Evolutionary conservation across 2,888 invertebrate genomes (phyloP), one percentile per base, ranked within the genome.

Genomic region (Anagyrus pseudococci): DNA sequence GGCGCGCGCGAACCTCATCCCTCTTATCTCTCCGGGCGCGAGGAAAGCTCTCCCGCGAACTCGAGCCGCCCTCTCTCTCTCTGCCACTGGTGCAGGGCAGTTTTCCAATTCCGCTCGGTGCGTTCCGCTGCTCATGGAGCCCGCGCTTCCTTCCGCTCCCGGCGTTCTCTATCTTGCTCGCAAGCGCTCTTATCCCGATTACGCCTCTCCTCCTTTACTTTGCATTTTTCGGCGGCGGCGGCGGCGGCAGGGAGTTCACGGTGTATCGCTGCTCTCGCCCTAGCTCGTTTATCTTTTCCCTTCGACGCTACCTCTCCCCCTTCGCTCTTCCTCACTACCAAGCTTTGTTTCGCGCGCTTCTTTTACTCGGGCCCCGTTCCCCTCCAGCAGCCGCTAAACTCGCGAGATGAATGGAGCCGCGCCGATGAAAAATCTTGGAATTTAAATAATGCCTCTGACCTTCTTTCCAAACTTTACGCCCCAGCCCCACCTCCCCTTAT

Each of bases 211-310:
- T 23, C 57, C 22, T 43, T 47, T 43, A 29, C 56, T 50, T 57
- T 57, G 52, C 58, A 52, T 58, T 48, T 46, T 47, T 37, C 22
- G 13, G 20, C 10, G n/a, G 13, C 4, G 17, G 10, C 7, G 19
- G 13, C 22, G 4, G 6, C 19, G n/a, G 3, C 13, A 8, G 43
- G 7, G 20, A 10, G 19, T 44, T 15, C 19, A 8, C 19, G 17
- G 26, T 52, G 44, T 61, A 55, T 61, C 48, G 40, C 17, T n/a
- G 54, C 44, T n/a, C n/a, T n/a, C 2, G 46, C 15, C 41, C 29
- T 15, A 26, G 44, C 57, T 64, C 64, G 60, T 64, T 64, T 56
- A 60, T 64, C 60, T 60, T 64, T 10, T 41, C 46, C 37, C 13
- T 40, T 40, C 48, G 26, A 37, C 22, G 20, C n/a, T n/a, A n/a